Base-by-base conservation (phyloP, 2,888 invertebrate genomes). In the Conchocele bisecta region DNA sequence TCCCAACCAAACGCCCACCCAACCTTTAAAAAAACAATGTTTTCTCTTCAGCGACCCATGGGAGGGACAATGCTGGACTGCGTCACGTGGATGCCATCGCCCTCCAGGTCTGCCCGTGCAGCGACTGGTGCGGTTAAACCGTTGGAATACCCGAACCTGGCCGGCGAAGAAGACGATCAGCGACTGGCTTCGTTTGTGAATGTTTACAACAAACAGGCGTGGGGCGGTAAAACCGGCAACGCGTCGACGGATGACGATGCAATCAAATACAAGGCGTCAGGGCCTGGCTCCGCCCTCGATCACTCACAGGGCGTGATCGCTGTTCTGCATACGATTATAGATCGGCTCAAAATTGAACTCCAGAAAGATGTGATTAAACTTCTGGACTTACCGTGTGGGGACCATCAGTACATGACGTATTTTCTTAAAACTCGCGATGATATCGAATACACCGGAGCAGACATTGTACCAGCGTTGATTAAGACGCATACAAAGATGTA, bases 341-440 rank as follows among this genome's bases (percentile, higher is more conserved):
- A 39, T 31, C 37, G 53, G 33, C 33, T 61, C 42, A 61, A 61
- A 29, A 24, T 26, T 0, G 41, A 61, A 4, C 28, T 61, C n/a
- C 51, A 61, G 11, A 51, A 61, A 41, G 39, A 48, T 39, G 28
- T 26, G 9, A 61, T 61, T 11, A 51, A 31, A 28, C 24, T 61
- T 20, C 50, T 50, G 1, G 61, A 61, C 28, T 33, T 61, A n/a
- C 61, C 61, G 11, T 61, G 61, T 41, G 61, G 61, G n/a, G 61
- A 61, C 29, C 26, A 51, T 24, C 61, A 61, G 61, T 61, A 53
- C 51, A 61, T 61, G 35, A 51, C 61, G 3, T 42, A 61, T 29
- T 51, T 61, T 26, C 35, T 61, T 1, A 39, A 51, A 28, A 41
- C 61, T 31, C 33, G 61, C 6, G 29, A 28, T 26, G 61, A 61